Percentiles rank a stretch among this genome's conserved stretches.
phyloP scores from a whole-genome alignment of 2,797 vertebrate species.

The Melanotaenia maccullochi region DNA sequence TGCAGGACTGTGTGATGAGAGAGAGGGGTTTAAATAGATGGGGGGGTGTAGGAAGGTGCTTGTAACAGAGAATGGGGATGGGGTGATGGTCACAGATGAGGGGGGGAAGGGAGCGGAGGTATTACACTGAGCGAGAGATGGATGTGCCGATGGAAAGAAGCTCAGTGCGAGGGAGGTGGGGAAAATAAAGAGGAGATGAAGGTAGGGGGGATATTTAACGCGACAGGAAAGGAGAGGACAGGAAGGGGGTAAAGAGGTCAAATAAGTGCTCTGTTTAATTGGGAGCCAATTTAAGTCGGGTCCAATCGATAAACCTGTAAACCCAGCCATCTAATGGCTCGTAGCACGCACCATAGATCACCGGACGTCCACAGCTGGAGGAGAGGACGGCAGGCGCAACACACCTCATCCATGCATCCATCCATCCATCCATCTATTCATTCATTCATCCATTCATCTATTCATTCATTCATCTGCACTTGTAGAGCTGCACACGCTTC shows the following conservation, averaged over 20 bases:
- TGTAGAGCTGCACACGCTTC: conserved; percentile 4
- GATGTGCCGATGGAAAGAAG: conserved; percentile 68
- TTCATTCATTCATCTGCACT: conserved; percentile 20
- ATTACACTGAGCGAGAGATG: conserved; percentile 69
- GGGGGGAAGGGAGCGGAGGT: conserved; percentile 67
- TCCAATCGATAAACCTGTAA: conserved; percentile 80
- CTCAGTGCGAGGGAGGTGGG: conserved; percentile 21
- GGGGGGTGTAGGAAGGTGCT: conserved; percentile 43
- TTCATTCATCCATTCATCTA: not conserved
- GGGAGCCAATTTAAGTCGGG: conserved; percentile 82
- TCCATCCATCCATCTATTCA: not conserved
- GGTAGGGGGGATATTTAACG: conserved; percentile 65
- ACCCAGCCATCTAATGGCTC: conserved; percentile 61
- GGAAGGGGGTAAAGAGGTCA: conserved; percentile 74
- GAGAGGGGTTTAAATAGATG: conserved; percentile 52
- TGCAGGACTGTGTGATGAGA: conserved; percentile 28
- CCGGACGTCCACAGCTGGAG: conserved; percentile 6
- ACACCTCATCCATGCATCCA: not conserved
- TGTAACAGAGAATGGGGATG: conserved; percentile 51
- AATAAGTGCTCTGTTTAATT: conserved; percentile 81
- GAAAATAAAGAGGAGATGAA: conserved; percentile 34
- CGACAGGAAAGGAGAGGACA: conserved; percentile 72
- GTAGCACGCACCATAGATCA: conserved; percentile 68
- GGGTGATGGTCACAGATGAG: conserved; percentile 62
- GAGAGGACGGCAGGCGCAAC: conserved; percentile 18